Base-by-base conservation (phyloP, 2,797 vertebrate genomes). In the Enteromius anoplus region DNA sequence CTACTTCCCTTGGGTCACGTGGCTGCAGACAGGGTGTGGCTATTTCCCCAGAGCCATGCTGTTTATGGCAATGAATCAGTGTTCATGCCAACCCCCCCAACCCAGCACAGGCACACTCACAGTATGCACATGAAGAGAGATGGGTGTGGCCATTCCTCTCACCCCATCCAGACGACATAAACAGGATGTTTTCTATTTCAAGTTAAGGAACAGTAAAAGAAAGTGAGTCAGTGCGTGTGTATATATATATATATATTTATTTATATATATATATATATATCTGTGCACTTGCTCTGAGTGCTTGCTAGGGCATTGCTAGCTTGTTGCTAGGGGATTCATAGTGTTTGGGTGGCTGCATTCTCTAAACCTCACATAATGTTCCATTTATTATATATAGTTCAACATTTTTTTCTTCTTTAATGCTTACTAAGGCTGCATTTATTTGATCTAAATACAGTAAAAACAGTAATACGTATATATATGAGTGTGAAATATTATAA, bases 1-100 rank as follows among this genome's bases (percentile, higher is more conserved):
- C 93, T 93, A 89, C 88, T 88, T 90, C 89, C 87, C 85, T 86
- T 85, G 62, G 87, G 90, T 92, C 92, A 93, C 83, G 73, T 94
- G 93, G 93, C 92, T 93, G 91, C 92, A 94, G 93, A 91, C 85
- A 90, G 92, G 94, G 94, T 93, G 93, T 93, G 93, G 93, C 92
- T 89, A 91, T 89, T 87, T 91, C 88, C 90, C 92, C 92, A 91
- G 88, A 51, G 10, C 11, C 37, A 15, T 53, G 71, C 89, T 88
- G 88, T 85, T 86, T 84, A 86, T 84, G 81, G 86, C 73, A 81
- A 82, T 78, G 78, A 80, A 55, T 85, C 62, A 40, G 75, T 85
- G 69, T 78, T 81, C 65, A 6, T 80, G 78, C 47, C 65, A 78
- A 65, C 42, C 26, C 55, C 23, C 15, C n/a, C 15, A 23, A 37